Evolutionary conservation across 1,140 invertebrate genomes (phyloP).

Genomic region (Periplaneta americana): DNA sequence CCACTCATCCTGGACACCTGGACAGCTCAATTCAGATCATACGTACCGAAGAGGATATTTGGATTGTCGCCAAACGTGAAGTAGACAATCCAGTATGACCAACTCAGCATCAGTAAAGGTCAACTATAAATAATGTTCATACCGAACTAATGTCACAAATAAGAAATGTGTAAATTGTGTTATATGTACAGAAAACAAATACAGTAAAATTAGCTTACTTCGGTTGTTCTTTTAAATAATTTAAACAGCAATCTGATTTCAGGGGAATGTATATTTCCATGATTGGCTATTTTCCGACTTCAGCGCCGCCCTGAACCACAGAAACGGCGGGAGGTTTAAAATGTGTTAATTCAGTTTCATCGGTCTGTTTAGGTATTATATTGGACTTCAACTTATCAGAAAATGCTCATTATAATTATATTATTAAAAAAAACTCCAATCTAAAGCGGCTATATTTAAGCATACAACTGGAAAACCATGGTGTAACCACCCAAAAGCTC

Average conservation of each 20-base stretch:
- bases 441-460: too few species aligned
- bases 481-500: too few species aligned
- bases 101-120: neutral
- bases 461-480: too few species aligned
- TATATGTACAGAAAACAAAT: neutral
- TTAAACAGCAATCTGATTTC: too few species aligned
- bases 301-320: too few species aligned
- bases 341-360: too few species aligned
- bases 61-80: neutral
- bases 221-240: neutral
- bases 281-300: neutral
- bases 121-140: neutral
- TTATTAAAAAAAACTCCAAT: too few species aligned
- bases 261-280: neutral
- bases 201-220: neutral
- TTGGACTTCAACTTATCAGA: too few species aligned
- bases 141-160: too few species aligned
- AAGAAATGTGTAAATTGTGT: neutral
- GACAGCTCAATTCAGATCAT: neutral
- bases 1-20: conserved; percentile 4
- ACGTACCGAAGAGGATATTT: neutral
- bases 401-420: too few species aligned
- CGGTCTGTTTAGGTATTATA: too few species aligned
- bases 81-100: neutral
- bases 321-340: too few species aligned